phyloP scores from a whole-genome alignment of 2,888 invertebrate genomes.

The Chrysolina haemoptera region DNA sequence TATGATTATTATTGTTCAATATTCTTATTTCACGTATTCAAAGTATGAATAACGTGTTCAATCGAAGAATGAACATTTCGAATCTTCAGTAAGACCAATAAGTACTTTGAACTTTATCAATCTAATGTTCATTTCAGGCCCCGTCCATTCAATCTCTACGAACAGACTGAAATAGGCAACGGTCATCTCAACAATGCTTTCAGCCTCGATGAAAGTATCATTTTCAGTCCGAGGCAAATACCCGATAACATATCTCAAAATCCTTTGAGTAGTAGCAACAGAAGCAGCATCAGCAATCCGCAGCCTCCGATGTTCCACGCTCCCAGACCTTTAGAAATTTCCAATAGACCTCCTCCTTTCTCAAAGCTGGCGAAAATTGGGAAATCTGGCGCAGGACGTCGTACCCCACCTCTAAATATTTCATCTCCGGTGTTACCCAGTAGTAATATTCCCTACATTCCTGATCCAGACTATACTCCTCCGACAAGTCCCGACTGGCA shows the following conservation, averaged over 20 bases:
- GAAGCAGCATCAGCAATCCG: constrained; percentile 19
- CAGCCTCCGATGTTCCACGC: constrained; percentile 5
- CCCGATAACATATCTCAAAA: constrained; percentile 25
- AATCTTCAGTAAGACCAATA: no score
- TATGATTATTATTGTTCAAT: no score
- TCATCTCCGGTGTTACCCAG: constrained; percentile 35
- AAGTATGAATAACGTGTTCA: no score
- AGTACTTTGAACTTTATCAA: no score
- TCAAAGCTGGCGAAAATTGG: constrained; percentile 28
- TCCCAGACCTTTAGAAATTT: background rate
- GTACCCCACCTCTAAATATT: constrained; percentile 38
- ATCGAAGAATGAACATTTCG: no score
- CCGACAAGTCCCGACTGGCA: constrained; percentile 34
- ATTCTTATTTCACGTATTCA: no score
- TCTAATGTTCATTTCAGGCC: constrained; percentile 26
- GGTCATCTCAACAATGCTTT: constrained; percentile 42
- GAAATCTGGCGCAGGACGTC: constrained; percentile 36
- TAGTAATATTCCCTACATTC: constrained; percentile 41
- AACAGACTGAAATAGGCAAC: constrained; percentile 43
- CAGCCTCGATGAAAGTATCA: constrained; percentile 32
- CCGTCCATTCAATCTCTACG: constrained; percentile 41
- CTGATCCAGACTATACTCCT: constrained; percentile 48
- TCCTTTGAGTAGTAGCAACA: constrained; percentile 39
- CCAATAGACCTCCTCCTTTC: background rate
- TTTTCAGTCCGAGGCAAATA: constrained; percentile 24